Evolutionary conservation across 2,797 vertebrate species (phyloP).

Genomic region (Tadarida brasiliensis): DNA sequence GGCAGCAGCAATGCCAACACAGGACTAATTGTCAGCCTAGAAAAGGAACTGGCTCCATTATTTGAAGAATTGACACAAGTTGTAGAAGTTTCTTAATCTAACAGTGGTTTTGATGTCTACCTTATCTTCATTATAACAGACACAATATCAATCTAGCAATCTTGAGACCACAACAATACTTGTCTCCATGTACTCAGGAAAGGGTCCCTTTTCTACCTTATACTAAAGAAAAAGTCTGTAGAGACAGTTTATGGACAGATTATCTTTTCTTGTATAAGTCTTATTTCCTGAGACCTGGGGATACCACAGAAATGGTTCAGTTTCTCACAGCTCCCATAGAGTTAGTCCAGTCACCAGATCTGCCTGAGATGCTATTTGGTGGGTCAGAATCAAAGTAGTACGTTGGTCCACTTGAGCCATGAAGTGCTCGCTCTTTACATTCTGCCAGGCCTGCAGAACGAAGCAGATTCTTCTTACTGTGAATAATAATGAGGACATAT

Average conservation of each 20-base stretch:
- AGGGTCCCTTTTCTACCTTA: slow-evolving; percentile 72
- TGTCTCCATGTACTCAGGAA: slow-evolving; percentile 43
- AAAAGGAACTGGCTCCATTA: slow-evolving; percentile 95
- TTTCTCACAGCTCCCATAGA: slow-evolving; percentile 86
- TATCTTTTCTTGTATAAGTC: slow-evolving; percentile 83
- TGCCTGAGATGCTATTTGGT: neutral
- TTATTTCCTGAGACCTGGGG: slow-evolving; percentile 79
- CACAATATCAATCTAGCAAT: slow-evolving; percentile 24
- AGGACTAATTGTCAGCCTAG: slow-evolving; percentile 96
- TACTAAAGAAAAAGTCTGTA: slow-evolving; percentile 84
- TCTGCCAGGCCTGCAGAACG: neutral
- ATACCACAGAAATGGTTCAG: slow-evolving; percentile 78
- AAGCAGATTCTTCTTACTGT: slow-evolving; percentile 57
- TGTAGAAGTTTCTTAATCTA: slow-evolving; percentile 94
- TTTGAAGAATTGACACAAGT: slow-evolving; percentile 97
- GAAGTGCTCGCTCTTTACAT: slow-evolving; percentile 60
- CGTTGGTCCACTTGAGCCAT: slow-evolving; percentile 30
- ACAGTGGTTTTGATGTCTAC: neutral
- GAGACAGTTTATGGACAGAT: slow-evolving; percentile 82
- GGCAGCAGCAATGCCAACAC: slow-evolving; percentile 97
- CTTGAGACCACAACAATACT: slow-evolving; percentile 65
- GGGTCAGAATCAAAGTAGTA: neutral
- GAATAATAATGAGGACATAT: slow-evolving; percentile 67
- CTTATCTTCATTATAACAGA: slow-evolving; percentile 76
- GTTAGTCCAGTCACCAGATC: slow-evolving; percentile 73